These are phyloP conservation scores for Collichthys lucidus DNA, from an alignment of 2,113 vertebrate genomes.

Conservation along the genomic window DNA sequence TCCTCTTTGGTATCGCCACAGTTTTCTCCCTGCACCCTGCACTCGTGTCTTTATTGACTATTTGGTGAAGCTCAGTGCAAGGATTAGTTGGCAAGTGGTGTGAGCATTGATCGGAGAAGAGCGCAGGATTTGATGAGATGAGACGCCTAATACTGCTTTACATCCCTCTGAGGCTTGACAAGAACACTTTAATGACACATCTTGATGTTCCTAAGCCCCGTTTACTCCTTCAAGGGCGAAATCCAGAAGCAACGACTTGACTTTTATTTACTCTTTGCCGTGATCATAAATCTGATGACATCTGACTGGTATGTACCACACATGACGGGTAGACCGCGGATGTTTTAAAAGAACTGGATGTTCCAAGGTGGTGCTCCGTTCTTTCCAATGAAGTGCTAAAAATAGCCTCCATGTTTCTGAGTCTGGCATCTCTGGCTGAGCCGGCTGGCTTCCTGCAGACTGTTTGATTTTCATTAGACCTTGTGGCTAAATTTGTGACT, in stretches of 20 bases:
- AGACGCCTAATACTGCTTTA: conserved; percentile 1
- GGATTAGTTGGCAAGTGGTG: conserved; percentile 25
- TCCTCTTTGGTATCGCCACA: not conserved
- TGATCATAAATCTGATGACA: not conserved
- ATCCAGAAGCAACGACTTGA: not conserved
- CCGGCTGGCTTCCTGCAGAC: not conserved
- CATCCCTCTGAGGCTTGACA: conserved; percentile 2
- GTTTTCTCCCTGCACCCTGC: not conserved
- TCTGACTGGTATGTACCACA: not conserved
- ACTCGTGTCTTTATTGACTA: conserved; percentile 28
- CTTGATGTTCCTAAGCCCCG: not conserved
- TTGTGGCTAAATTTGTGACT: not conserved
- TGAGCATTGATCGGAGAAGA: conserved; percentile 36
- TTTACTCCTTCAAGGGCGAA: not conserved
- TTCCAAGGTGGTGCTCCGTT: not conserved
- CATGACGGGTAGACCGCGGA: not conserved
- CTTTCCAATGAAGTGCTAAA: too few relatives aligned
- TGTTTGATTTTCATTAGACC: not conserved
- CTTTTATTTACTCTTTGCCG: not conserved
- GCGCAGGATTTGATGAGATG: conserved; percentile 8
- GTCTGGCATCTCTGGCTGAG: not conserved
- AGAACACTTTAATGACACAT: conserved; percentile 12
- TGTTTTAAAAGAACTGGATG: not conserved
- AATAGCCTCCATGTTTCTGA: not conserved
- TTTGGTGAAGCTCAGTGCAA: conserved; percentile 30